Percentiles rank a stretch among this genome's conserved stretches.
Evolutionary conservation across 92 coral and sea anemone genomes (phyloP).

Genomic region (Pocillopora grandis): DNA sequence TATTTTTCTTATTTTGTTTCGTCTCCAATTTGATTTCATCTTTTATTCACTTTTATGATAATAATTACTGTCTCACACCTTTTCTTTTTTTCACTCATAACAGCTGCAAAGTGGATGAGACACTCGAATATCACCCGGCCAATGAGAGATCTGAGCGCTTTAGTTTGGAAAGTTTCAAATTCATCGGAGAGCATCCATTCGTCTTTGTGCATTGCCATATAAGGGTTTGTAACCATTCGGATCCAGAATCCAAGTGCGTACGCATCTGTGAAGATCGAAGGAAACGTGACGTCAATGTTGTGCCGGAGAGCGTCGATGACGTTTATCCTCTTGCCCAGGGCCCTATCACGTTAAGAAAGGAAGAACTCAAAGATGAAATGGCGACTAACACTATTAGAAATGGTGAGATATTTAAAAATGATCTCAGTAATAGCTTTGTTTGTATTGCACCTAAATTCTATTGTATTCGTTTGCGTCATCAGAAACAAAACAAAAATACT

Average conservation of each 20-base stretch:
- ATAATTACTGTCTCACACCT: too few species aligned
- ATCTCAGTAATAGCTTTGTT: background rate
- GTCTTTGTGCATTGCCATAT: slow-evolving; percentile 65
- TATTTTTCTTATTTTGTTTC: too few species aligned
- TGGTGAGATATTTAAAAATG: background rate
- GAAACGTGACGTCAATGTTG: slow-evolving; percentile 32
- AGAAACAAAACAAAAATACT: too few species aligned
- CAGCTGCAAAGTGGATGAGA: slow-evolving; percentile 59
- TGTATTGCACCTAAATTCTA: background rate
- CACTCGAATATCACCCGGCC: slow-evolving; percentile 53
- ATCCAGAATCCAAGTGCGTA: slow-evolving; percentile 58
- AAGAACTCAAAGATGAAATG: background rate
- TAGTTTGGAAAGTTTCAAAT: slow-evolving; percentile 53
- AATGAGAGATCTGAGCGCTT: slow-evolving; percentile 42
- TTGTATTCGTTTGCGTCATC: too few species aligned
- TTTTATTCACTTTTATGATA: too few species aligned
- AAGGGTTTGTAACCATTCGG: slow-evolving; percentile 55
- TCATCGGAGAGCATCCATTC: slow-evolving; percentile 53
- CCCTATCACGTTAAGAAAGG: slow-evolving; percentile 25
- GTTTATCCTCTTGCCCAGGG: slow-evolving; percentile 47
- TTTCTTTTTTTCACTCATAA: background rate
- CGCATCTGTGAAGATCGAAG: slow-evolving; percentile 40
- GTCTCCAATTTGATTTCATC: too few species aligned
- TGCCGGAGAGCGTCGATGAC: slow-evolving; percentile 15
- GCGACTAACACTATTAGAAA: background rate